These are phyloP conservation scores for Gastrophryne carolinensis DNA, from an alignment of 2,797 vertebrate species.

Conservation along the genomic window DNA sequence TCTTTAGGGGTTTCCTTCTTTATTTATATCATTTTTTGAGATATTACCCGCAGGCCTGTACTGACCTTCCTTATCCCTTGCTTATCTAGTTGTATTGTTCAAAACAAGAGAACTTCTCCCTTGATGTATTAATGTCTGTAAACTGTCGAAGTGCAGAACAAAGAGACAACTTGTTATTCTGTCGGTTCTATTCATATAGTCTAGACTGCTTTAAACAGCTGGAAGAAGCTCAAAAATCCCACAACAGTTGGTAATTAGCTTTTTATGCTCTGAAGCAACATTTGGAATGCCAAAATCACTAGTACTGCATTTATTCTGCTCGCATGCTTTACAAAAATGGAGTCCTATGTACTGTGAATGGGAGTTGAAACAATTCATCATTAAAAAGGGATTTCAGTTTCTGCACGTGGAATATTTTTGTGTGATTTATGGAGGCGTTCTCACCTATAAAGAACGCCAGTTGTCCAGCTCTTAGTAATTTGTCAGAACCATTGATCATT, in stretches of 20 bases:
- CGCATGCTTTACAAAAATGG: slow-evolving; percentile 24
- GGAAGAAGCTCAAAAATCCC: slow-evolving; percentile 17
- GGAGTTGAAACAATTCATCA: slow-evolving; percentile 14
- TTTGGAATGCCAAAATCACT: neutral
- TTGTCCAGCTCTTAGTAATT: slow-evolving; percentile 19
- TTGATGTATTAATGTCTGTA: slow-evolving; percentile 28
- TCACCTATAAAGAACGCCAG: slow-evolving; percentile 10
- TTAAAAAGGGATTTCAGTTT: slow-evolving; percentile 7
- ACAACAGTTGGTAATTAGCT: slow-evolving; percentile 39
- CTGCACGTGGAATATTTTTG: neutral
- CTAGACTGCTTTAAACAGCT: slow-evolving; percentile 41
- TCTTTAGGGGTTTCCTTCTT: neutral
- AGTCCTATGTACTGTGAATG: slow-evolving; percentile 13
- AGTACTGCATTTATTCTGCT: slow-evolving; percentile 8
- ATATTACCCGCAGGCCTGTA: slow-evolving; percentile 22
- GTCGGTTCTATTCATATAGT: slow-evolving; percentile 7
- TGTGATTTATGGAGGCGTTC: neutral
- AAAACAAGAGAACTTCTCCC: slow-evolving; percentile 23
- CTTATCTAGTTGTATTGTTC: slow-evolving; percentile 39
- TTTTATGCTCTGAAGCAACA: slow-evolving; percentile 9
- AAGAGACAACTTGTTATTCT: neutral
- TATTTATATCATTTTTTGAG: neutral
- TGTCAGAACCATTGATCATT: slow-evolving; percentile 26
- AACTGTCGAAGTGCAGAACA: neutral
- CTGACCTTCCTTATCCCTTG: slow-evolving; percentile 37